These are phyloP conservation scores for Sabatieria punctata DNA, from an alignment of 2,888 invertebrate species.

Conservation along the genomic window DNA sequence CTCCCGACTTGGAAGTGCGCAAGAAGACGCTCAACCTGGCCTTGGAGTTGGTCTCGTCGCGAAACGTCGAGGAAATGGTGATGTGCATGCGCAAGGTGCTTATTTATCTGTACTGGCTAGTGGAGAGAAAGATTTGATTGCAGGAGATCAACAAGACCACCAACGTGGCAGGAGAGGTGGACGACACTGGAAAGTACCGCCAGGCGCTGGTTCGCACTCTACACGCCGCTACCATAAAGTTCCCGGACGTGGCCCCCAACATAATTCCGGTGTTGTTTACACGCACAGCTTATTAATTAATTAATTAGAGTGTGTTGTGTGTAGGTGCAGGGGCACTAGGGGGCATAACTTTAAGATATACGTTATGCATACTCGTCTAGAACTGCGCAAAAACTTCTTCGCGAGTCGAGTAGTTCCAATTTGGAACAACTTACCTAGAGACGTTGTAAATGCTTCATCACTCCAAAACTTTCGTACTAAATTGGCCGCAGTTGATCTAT, in stretches of 20 bases:
- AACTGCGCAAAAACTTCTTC: no score
- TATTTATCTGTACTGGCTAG: background rate
- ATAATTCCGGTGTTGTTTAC: slow-evolving; percentile 73
- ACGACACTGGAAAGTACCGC: slow-evolving; percentile 77
- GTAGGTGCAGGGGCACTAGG: no score
- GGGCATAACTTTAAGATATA: no score
- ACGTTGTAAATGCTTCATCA: no score
- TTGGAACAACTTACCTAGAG: no score
- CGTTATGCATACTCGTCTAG: no score
- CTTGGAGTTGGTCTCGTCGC: slow-evolving; percentile 70
- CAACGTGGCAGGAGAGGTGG: slow-evolving; percentile 48
- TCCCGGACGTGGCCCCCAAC: slow-evolving; percentile 79
- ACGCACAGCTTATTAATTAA: slow-evolving; percentile 11
- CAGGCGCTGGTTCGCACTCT: slow-evolving; percentile 84
- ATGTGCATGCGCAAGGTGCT: slow-evolving; percentile 25
- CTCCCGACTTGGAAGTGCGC: slow-evolving; percentile 77
- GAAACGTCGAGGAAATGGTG: slow-evolving; percentile 68
- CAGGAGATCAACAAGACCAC: slow-evolving; percentile 27
- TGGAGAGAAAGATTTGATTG: slow-evolving; percentile 2
- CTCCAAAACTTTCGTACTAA: no score
- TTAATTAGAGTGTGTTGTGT: no score
- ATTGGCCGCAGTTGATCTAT: no score
- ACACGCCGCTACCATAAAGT: slow-evolving; percentile 45
- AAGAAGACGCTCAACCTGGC: slow-evolving; percentile 63
- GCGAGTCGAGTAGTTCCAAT: no score